Conservation (phyloP, 2,113 vertebrate genomes). For the Panthera leo region DNA sequence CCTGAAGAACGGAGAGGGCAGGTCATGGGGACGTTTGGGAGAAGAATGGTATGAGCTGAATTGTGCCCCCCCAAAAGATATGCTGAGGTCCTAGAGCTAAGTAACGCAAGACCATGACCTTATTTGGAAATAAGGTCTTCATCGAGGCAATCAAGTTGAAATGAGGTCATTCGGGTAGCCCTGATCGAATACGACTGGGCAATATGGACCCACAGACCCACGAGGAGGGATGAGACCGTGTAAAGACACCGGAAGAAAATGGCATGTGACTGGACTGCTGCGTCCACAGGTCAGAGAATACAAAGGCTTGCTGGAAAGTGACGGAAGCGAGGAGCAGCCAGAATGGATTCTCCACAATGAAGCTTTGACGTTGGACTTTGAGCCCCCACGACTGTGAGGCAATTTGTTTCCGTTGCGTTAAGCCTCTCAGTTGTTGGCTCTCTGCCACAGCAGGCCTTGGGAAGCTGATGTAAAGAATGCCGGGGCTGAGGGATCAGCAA, state of each 20-base stretch:
- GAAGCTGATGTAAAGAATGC: not conserved
- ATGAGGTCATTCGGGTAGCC: not conserved
- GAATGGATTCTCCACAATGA: not conserved
- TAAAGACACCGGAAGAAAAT: not conserved
- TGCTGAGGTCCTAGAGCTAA: not conserved
- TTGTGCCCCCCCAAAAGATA: not conserved
- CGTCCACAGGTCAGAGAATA: not conserved
- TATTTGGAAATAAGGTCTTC: not conserved
- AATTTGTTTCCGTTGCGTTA: not conserved
- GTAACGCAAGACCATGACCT: not conserved
- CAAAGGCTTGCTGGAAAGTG: not conserved
- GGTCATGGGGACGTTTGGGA: not conserved
- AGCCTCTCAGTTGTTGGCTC: not conserved
- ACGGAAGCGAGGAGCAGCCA: too few relatives aligned
- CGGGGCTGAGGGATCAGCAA: not conserved
- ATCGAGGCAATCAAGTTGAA: not conserved
- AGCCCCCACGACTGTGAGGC: not conserved
- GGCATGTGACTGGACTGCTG: not conserved
- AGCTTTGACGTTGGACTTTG: not conserved
- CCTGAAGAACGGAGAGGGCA: not conserved
- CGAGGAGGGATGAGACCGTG: fast-evolving
- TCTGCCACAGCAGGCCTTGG: not conserved
- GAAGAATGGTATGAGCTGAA: not conserved
- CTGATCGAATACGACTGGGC: not conserved
- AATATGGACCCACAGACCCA: not conserved